phyloP scores from a whole-genome alignment of 2,797 vertebrate genomes.

The Lophius americanus region DNA sequence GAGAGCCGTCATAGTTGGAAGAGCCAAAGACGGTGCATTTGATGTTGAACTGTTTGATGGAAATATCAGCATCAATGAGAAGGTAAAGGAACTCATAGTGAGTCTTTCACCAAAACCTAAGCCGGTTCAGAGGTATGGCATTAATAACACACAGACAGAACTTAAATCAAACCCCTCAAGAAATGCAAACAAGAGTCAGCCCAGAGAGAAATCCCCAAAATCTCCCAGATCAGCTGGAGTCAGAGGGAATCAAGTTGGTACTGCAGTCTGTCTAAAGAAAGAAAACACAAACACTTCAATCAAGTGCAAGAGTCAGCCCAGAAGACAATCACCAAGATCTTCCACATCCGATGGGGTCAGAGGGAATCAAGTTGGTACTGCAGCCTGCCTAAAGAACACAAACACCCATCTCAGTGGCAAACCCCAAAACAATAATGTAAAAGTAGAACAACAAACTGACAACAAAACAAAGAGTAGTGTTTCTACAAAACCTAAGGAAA shows the following conservation, averaged over 20 bases:
- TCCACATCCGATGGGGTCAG: background rate
- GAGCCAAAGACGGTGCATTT: slow-evolving; percentile 82
- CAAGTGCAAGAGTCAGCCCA: background rate
- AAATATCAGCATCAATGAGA: slow-evolving; percentile 82
- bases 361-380: background rate
- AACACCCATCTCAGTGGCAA: background rate
- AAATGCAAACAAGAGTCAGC: background rate
- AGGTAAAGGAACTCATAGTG: slow-evolving; percentile 80
- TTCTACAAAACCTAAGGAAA: slow-evolving; percentile 9
- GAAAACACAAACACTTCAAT: slow-evolving; percentile 22
- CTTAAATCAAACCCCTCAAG: background rate
- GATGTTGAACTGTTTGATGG: slow-evolving; percentile 88
- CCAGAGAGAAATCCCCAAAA: background rate
- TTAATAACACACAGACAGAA: background rate
- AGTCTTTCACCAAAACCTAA: slow-evolving; percentile 32
- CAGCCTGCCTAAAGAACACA: slow-evolving; percentile 16
- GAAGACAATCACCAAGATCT: background rate
- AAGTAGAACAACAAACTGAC: slow-evolving; percentile 4
- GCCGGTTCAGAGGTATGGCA: background rate
- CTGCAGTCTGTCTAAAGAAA: slow-evolving; percentile 12
- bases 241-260: background rate
- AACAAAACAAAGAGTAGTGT: slow-evolving; percentile 3
- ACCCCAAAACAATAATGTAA: slow-evolving; percentile 13
- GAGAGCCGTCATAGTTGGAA: slow-evolving; percentile 80
- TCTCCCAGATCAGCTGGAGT: background rate